Conservation (phyloP, 2,113 vertebrate genomes). For the Percopsis transmontana region DNA sequence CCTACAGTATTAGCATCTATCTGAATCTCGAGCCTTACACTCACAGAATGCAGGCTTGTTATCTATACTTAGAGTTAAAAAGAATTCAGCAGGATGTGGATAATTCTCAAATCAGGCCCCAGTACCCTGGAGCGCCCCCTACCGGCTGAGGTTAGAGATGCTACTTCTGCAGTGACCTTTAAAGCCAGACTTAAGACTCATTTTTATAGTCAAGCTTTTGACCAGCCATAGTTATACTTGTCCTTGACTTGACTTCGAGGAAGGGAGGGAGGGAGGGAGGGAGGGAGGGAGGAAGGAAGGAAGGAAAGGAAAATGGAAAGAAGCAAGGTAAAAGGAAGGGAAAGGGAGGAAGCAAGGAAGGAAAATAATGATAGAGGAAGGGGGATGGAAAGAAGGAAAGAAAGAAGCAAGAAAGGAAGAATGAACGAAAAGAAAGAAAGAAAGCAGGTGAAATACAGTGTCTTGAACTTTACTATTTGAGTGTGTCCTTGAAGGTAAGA, state of each 20-base stretch:
- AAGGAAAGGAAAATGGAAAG: neutral
- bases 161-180: too few relatives aligned
- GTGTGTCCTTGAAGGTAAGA: constrained; percentile 54
- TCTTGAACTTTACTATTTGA: constrained; percentile 12
- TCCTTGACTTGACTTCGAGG: neutral
- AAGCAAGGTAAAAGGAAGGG: neutral
- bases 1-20: too few relatives aligned
- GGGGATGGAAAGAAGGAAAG: neutral
- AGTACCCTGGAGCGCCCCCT: too few relatives aligned
- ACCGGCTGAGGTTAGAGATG: too few relatives aligned
- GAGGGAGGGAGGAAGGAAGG: neutral
- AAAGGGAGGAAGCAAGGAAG: neutral
- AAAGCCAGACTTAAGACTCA: too few relatives aligned
- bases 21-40: too few relatives aligned
- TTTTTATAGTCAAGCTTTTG: too few relatives aligned
- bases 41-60: too few relatives aligned
- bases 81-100: too few relatives aligned
- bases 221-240: neutral
- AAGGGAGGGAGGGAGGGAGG: neutral
- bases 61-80: too few relatives aligned
- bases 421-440: constrained; percentile 3
- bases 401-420: neutral
- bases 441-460: neutral
- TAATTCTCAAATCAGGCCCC: too few relatives aligned
- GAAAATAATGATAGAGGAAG: neutral